Conservation (phyloP, 2,888 invertebrate genomes). For the Metellina segmentata region DNA sequence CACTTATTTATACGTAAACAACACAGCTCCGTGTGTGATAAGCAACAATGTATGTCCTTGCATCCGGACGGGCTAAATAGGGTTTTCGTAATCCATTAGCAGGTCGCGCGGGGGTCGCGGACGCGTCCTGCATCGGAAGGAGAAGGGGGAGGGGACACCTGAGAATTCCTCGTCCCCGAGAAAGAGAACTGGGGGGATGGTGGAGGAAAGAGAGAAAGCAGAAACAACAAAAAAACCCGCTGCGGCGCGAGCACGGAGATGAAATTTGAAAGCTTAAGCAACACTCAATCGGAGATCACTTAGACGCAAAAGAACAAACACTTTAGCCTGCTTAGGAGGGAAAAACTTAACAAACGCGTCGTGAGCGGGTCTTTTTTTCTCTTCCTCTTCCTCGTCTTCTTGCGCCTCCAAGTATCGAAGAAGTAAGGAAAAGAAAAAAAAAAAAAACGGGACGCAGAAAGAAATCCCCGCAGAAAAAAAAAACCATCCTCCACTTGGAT, state of each 20-base stretch:
- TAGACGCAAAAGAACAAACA: slow-evolving; percentile 58
- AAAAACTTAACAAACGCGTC: slow-evolving; percentile 39
- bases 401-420: slow-evolving; percentile 61
- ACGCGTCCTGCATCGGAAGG: too few relatives aligned
- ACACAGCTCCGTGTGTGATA: background rate
- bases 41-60: background rate
- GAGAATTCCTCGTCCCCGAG: background rate
- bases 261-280: slow-evolving; percentile 71
- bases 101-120: background rate
- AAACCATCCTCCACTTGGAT: slow-evolving; percentile 28
- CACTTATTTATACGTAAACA: background rate
- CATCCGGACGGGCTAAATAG: background rate
- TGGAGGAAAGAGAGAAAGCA: background rate
- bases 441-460: background rate
- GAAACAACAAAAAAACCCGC: slow-evolving; percentile 5
- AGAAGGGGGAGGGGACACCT: background rate
- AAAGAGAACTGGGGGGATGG: too few relatives aligned
- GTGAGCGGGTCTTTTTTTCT: slow-evolving; percentile 16
- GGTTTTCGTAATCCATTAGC: background rate
- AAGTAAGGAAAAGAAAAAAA: slow-evolving; percentile 10
- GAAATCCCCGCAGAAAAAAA: slow-evolving; percentile 29
- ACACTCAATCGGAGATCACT: slow-evolving; percentile 69
- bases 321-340: slow-evolving; percentile 44
- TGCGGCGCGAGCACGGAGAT: slow-evolving; percentile 7
- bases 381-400: background rate